Percentiles rank a stretch among this genome's conserved stretches.
Evolutionary conservation across 2,113 vertebrate species (phyloP).

Genomic region (Xiphophorus couchianus): DNA sequence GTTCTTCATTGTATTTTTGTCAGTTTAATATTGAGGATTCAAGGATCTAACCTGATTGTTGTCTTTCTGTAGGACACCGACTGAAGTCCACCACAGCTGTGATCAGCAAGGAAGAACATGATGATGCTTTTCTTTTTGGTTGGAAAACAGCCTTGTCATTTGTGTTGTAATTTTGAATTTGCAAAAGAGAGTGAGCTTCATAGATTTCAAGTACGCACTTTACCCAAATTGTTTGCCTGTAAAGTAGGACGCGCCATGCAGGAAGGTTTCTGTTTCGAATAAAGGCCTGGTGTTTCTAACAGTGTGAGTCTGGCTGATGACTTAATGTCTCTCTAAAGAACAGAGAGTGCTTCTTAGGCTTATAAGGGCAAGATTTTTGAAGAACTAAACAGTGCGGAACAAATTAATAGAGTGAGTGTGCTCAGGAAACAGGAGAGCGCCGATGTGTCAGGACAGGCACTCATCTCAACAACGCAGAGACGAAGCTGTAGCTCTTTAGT

Average conservation of each 20-base stretch:
- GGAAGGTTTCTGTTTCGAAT: constrained; percentile 51
- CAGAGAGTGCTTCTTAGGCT: constrained; percentile 38
- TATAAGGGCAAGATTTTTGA: constrained; percentile 54
- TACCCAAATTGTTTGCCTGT: constrained; percentile 26
- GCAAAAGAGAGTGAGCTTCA: constrained; percentile 15
- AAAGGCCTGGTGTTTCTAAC: constrained; percentile 40
- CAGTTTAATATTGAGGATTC: neutral
- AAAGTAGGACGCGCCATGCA: constrained; percentile 10
- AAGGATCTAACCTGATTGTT: neutral
- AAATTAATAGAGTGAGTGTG: constrained; percentile 22
- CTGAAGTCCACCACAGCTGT: constrained; percentile 27
- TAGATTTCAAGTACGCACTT: constrained; percentile 40
- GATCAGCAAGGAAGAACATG: constrained; percentile 40
- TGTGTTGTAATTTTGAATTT: neutral
- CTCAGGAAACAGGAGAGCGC: constrained; percentile 7
- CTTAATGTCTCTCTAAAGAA: constrained; percentile 18
- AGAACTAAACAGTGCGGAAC: constrained; percentile 31
- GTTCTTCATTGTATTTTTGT: constrained; percentile 55
- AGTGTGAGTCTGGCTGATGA: constrained; percentile 38
- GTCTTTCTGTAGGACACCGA: constrained; percentile 51
- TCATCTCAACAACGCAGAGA: neutral
- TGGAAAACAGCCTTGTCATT: neutral
- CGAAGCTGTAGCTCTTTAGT: neutral
- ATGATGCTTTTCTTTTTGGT: neutral
- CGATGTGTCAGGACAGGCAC: constrained; percentile 8